phyloP scores from a whole-genome alignment of 2,888 invertebrate genomes.

The Drosophila pullipes region DNA sequence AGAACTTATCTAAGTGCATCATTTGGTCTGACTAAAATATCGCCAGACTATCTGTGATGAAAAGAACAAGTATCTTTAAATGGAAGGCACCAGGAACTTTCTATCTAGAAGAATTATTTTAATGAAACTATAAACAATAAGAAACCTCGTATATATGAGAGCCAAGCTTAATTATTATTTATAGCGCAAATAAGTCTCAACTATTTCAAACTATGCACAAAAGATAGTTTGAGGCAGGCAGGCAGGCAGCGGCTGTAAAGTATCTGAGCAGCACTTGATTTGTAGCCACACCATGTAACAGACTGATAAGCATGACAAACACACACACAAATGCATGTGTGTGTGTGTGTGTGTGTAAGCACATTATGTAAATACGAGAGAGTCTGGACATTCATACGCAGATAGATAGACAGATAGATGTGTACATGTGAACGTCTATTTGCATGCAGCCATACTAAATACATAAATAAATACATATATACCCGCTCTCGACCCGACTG shows the following conservation, averaged over 20 bases:
- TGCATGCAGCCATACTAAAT: not conserved
- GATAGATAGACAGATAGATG: not conserved
- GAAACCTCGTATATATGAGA: not conserved
- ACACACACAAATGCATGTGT: not conserved
- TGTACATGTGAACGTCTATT: not conserved
- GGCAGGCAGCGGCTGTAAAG: not conserved
- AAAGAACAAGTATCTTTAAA: not conserved
- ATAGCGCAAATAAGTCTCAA: not conserved
- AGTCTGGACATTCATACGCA: conserved; percentile 12
- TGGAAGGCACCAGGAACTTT: not conserved
- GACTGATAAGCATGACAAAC: conserved; percentile 31
- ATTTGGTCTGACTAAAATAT: not conserved
- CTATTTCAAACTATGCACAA: not conserved
- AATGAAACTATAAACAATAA: not conserved
- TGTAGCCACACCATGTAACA: conserved; percentile 25
- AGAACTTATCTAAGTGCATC: not conserved
- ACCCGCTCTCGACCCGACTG: not conserved
- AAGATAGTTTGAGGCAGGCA: not conserved
- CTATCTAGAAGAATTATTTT: not conserved
- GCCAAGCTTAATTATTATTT: not conserved
- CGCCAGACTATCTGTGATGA: not conserved
- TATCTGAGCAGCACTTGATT: conserved; percentile 20
- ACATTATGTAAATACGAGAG: conserved; percentile 29
- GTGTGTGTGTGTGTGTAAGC: not conserved
- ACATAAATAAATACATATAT: not conserved